Evolutionary conservation across 1,140 invertebrate genomes (phyloP), one percentile per base, ranked within the genome.

Genomic region (Lepidotrigona ventralis): DNA sequence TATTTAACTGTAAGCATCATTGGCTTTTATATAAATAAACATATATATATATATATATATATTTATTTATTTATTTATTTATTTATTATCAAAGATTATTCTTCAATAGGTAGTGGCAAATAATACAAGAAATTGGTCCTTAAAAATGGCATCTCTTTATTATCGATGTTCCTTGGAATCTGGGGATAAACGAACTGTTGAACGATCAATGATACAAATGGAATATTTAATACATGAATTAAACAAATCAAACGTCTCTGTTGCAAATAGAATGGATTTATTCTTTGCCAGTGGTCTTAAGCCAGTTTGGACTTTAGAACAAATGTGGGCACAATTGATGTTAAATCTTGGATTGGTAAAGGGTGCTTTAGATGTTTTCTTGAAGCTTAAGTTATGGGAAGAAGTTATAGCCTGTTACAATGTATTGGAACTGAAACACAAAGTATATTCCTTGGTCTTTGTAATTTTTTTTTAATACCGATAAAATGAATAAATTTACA

Each of bases 331-430:
- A 2, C 96, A 97, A 86, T 85, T 98, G 33, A 95, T 98, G 89
- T 89, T 98, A 0, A 97, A 96, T 87, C 90, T 99, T 54, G 98
- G 98, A 51, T 95, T 97, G 79, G 95, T 97, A 0, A 98, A 98
- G 91, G 96, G 96, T 51, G 98, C 98, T 53, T 94, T 99, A 23
- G 98, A 99, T 86, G 94, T 98, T 56, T 99, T 97, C 93, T 94
- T 97, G 33, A 94, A 96, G 71, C 94, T 99, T 17, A 95, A 98
- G 84, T 93, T 97, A n/a, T 99, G 98, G 98, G 98, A 99, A 88
- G 96, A 99, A 91, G 97, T 98, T 26, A 98, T 99, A 84, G 95
- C 95, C 3, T 99, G 98, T 94, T 99, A 99, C 90, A 97, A 97
- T 66, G 94, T 96, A 83, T 93, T 99, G 68, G 96, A 98, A 86